Evolutionary conservation across 2,797 vertebrate species (phyloP), one percentile per base, ranked within the genome.

Genomic region (Ceryle rudis): DNA sequence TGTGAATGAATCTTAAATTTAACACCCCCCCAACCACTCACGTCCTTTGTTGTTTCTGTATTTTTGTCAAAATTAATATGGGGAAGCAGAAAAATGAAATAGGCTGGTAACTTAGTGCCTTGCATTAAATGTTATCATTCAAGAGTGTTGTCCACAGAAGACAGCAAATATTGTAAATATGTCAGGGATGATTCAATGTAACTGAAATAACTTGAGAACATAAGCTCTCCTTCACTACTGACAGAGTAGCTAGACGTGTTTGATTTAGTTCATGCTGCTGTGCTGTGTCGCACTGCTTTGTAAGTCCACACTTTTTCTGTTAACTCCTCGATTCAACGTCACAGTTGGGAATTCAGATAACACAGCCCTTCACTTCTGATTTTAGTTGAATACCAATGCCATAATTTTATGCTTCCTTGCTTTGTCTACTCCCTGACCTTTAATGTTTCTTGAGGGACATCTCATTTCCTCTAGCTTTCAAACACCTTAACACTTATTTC

Each of bases 381-480:
- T 82, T 66, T 92, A 61, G 89, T 37, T 91, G 95, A 96, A 97
- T 92, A 96, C 95, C 88, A 94, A 95, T 90, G 94, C 86, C 78
- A 94, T 91, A 95, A 96, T 96, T 97, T 96, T 92, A 83, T 88
- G 86, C 94, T 95, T 94, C 87, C 58, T 90, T 94, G 93, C 94
- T 79, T 92, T 86, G 75, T 88, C 54, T 86, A 22, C 80, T 82
- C 81, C 81, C 89, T 95, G 87, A 95, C 94, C 95, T 97, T 96
- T 97, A 81, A 9, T 92, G 95, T 86, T 94, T 96, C 93, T 97
- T 95, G 92, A 94, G 94, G 94, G 95, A 96, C 87, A 51, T 94
- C 90, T 97, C 84, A 96, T 95, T 96, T 96, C 95, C 95, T 96
- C 86, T 71, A 87, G 91, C 86, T 93, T 97, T 96, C 89, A 94